Base-by-base conservation (phyloP, 2,113 vertebrate species). In the Hucho hucho region DNA sequence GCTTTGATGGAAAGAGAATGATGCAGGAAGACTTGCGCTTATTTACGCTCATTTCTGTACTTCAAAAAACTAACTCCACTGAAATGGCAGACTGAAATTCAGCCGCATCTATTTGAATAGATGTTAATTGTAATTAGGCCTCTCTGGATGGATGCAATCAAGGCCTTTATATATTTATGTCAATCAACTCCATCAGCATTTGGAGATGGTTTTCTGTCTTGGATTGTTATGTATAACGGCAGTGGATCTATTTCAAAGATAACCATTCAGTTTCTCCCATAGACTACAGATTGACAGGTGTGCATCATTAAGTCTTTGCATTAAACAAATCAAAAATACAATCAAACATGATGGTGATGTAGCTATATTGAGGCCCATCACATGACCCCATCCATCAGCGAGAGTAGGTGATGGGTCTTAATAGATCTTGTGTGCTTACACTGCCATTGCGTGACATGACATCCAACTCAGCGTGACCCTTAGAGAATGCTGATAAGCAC, bases 41-140 rank as follows among this genome's bases (percentile, higher is more conserved):
- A 53, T 56, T 53, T 70, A 37, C 65, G 76, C 70, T 9, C 2
- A 73, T 79, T 79, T 80, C 70, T 66, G 56, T 49, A 76, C 29
- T 72, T 22, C 5, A 32, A 11, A 43, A 43, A 43, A 43, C 9
- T 11, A 68, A 73, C 66, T 74, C 69, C 46, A n/a, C 16, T 18
- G 37, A 73, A 29, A 75, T 78, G 68, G 22, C 56, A 49, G 18
- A 67, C 26, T 64, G 74, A 24, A 47, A 76, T 69, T 70, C 43
- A 43, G 37, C 37, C 71, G 64, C 75, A 25, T 79, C 6, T n/a
- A 73, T 66, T 80, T 86, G 70, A 84, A 86, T 80, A 85, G 32
- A 79, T 65, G 69, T 25, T 82, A 26, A 82, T 63, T 79, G 72
- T 22, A 72, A 73, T 64, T 67, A 73, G 20, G 63, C 69, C 46